phyloP scores from a whole-genome alignment of 2,888 invertebrate genomes.

The Rapana venosa region DNA sequence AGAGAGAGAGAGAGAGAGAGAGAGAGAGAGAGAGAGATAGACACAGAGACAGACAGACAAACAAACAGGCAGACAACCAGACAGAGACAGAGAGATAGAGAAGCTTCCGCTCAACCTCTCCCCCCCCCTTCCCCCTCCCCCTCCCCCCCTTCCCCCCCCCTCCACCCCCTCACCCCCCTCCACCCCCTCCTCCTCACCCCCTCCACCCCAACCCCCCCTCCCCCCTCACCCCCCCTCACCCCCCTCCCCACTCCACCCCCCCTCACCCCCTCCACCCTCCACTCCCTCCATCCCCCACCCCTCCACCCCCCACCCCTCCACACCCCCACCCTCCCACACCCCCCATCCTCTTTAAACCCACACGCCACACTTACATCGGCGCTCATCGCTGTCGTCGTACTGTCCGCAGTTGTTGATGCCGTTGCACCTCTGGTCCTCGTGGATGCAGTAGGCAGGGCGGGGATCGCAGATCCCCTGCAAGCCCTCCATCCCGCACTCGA shows the following conservation, averaged over 20 bases:
- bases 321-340: neutral
- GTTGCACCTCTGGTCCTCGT: conserved; percentile 85
- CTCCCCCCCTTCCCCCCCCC: too few species aligned
- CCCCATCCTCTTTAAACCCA: neutral
- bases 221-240: too few species aligned
- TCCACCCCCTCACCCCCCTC: too few species aligned
- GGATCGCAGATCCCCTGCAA: conserved; percentile 55
- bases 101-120: too few species aligned
- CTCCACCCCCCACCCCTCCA: neutral
- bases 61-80: too few species aligned
- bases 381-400: conserved; percentile 73
- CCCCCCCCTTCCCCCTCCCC: too few species aligned
- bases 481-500: conserved; percentile 58
- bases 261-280: too few species aligned
- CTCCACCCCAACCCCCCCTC: too few species aligned
- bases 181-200: too few species aligned
- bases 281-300: too few species aligned
- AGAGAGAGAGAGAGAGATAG: neutral
- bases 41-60: neutral
- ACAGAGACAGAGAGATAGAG: too few species aligned
- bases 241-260: too few species aligned
- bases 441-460: conserved; percentile 84
- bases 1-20: neutral
- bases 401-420: conserved; percentile 85
- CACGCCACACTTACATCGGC: conserved; percentile 65